Percentiles rank a stretch among this genome's conserved stretches.
Evolutionary conservation across 1,140 invertebrate genomes (phyloP).

Genomic region (Heliconius hewitsoni): DNA sequence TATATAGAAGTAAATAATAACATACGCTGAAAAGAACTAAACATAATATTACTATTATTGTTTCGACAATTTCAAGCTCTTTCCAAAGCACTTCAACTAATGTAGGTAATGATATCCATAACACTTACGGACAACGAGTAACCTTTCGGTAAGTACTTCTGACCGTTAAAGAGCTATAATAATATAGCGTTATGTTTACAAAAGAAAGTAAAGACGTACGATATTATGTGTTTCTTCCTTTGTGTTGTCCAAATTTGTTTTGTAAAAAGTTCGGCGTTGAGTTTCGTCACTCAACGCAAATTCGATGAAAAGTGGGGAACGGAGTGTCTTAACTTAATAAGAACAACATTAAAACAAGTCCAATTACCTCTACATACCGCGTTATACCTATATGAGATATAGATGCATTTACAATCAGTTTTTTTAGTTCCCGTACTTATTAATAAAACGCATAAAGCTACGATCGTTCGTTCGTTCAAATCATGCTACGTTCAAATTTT

Average conservation of each 20-base stretch:
- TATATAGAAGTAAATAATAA: too few relatives aligned
- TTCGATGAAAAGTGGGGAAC: background rate
- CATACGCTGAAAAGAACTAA: background rate
- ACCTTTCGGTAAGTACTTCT: background rate
- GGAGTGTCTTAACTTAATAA: background rate
- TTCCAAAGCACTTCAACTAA: conserved; percentile 22
- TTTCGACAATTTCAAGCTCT: conserved; percentile 2
- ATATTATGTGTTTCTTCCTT: too few relatives aligned
- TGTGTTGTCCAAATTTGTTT: too few relatives aligned
- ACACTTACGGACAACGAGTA: conserved; percentile 19
- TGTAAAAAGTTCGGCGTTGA: too few relatives aligned
- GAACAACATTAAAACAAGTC: too few relatives aligned
- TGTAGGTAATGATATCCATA: conserved; percentile 25
- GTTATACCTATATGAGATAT: too few relatives aligned
- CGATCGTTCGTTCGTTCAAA: too few relatives aligned
- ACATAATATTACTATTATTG: background rate
- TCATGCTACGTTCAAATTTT: too few relatives aligned
- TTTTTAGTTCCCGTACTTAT: too few relatives aligned
- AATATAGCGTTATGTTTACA: background rate
- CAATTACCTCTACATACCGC: too few relatives aligned
- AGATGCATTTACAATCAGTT: too few relatives aligned
- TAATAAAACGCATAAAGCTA: too few relatives aligned
- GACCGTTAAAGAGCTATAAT: background rate
- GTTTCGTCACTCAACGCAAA: background rate
- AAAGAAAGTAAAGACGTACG: background rate